Percentiles rank a stretch among this genome's conserved stretches.
phyloP scores from a whole-genome alignment of 2,113 vertebrate species.

The Fukomys damarensis region DNA sequence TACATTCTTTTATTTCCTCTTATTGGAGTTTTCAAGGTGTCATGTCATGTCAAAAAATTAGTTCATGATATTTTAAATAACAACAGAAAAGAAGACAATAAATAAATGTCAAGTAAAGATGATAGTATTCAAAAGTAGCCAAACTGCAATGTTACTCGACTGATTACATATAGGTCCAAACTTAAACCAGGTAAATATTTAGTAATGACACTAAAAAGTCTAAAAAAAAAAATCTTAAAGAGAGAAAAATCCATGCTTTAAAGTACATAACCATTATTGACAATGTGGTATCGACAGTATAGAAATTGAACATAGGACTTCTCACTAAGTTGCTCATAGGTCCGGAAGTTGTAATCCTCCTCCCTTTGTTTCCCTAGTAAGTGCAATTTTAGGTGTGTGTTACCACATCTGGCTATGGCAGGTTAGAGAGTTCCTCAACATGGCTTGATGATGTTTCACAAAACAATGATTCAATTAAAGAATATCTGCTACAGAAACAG shows the following conservation, averaged over 20 bases:
- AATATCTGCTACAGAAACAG: background rate
- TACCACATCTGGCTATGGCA: background rate
- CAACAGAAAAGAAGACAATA: background rate
- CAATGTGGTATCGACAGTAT: background rate
- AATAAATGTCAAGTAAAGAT: background rate
- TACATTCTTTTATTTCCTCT: background rate
- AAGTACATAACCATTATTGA: background rate
- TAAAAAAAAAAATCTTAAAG: background rate
- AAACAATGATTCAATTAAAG: background rate
- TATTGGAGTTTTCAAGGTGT: background rate
- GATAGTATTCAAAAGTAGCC: background rate
- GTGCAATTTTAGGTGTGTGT: too few relatives aligned
- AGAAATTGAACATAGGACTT: background rate
- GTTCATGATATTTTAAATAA: background rate
- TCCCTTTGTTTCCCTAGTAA: background rate
- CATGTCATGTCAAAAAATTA: background rate
- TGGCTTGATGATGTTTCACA: background rate
- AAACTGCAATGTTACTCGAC: background rate
- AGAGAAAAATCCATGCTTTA: background rate
- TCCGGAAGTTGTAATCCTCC: background rate
- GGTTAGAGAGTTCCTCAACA: background rate
- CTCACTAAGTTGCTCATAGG: background rate
- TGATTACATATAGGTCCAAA: background rate
- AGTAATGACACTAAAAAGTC: background rate
- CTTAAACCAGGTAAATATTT: background rate